Evolutionary conservation across 2,797 vertebrate species (phyloP).

Genomic region (Halcyon badia): DNA sequence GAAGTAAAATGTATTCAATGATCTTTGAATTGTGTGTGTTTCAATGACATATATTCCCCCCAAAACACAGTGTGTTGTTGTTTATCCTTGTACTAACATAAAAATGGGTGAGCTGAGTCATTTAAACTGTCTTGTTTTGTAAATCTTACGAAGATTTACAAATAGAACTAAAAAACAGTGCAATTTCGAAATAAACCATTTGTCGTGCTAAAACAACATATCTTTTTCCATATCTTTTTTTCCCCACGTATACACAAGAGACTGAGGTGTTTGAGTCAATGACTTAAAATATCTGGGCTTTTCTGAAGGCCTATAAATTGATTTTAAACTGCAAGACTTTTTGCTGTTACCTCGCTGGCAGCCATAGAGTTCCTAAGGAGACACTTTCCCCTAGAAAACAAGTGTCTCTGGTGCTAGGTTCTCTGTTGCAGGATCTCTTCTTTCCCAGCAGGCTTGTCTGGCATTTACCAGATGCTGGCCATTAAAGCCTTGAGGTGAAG

Average conservation of each 20-base stretch:
- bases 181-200: slow-evolving; percentile 1
- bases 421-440: background rate
- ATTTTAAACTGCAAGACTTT: background rate
- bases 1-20: background rate
- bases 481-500: background rate
- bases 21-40: background rate
- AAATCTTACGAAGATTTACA: slow-evolving; percentile 5
- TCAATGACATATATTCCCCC: background rate
- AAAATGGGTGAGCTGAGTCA: slow-evolving; percentile 17
- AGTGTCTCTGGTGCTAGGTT: background rate
- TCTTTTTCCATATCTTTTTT: background rate
- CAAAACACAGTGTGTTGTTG: slow-evolving; percentile 5
- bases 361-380: background rate
- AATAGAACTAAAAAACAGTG: background rate
- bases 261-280: background rate
- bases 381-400: background rate
- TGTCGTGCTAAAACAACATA: background rate
- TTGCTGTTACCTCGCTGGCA: background rate
- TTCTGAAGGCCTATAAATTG: background rate
- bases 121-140: slow-evolving; percentile 28
- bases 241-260: background rate
- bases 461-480: background rate
- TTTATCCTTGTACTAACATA: slow-evolving; percentile 7
- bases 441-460: background rate
- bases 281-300: background rate